Evolutionary conservation across 2,888 invertebrate genomes (phyloP).

Genomic region (Globia sparganii): DNA sequence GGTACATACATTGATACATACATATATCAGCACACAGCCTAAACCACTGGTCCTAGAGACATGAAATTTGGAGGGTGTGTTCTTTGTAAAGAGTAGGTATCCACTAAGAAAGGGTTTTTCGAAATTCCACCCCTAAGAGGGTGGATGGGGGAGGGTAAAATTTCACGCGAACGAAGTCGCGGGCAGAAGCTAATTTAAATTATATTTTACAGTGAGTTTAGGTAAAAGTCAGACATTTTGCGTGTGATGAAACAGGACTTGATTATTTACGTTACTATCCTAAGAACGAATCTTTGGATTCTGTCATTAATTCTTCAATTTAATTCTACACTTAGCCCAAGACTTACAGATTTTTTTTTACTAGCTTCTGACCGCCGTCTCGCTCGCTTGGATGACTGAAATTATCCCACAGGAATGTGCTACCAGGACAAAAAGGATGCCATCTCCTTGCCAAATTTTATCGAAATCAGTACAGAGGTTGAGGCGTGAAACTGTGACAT

Average conservation of each 20-base stretch:
- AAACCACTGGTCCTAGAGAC: too few relatives aligned
- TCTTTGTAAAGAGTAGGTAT: too few relatives aligned
- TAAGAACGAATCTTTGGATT: not conserved
- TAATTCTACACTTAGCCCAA: not conserved
- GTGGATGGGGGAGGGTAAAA: too few relatives aligned
- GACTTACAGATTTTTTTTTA: not conserved
- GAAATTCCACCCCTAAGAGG: too few relatives aligned
- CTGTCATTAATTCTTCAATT: not conserved
- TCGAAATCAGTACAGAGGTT: not conserved
- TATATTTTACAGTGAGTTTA: not conserved
- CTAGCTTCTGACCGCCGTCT: not conserved
- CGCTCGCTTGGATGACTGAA: not conserved
- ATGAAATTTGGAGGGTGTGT: too few relatives aligned
- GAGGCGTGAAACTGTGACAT: not conserved
- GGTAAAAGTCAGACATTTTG: not conserved
- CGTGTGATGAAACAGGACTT: not conserved
- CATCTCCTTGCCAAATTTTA: not conserved
- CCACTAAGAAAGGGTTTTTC: too few relatives aligned
- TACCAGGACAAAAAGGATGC: not conserved
- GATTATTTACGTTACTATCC: not conserved
- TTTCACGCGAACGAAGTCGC: too few relatives aligned
- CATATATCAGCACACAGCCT: too few relatives aligned
- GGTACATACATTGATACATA: too few relatives aligned
- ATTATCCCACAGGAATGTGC: too few relatives aligned
- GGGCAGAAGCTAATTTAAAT: too few relatives aligned